phyloP scores from a whole-genome alignment of 2,888 invertebrate species.

The Pollenia griseotomentosa region DNA sequence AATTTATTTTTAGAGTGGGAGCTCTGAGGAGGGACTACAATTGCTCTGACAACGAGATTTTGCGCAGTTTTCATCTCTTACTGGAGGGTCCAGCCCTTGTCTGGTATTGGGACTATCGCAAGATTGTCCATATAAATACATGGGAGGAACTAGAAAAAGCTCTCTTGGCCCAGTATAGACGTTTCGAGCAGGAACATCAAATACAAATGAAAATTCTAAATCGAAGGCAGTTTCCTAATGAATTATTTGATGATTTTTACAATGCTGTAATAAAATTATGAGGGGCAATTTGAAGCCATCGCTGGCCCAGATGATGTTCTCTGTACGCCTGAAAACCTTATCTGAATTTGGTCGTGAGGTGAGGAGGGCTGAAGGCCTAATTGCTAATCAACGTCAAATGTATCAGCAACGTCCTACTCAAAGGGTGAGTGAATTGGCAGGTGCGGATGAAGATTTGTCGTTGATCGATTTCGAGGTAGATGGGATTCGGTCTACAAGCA shows the following conservation, averaged over 20 bases:
- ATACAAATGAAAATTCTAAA: too few species aligned
- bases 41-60: too few species aligned
- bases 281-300: constrained; percentile 15
- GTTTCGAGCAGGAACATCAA: too few species aligned
- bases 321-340: background rate
- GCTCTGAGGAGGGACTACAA: too few species aligned
- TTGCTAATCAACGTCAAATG: background rate
- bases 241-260: background rate
- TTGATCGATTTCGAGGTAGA: background rate
- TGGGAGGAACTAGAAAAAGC: background rate
- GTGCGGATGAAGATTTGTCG: background rate
- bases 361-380: constrained; percentile 3
- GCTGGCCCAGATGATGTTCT: constrained; percentile 14
- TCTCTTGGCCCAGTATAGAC: background rate
- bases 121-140: background rate
- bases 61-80: too few species aligned
- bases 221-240: too few species aligned
- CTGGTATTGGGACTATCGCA: background rate
- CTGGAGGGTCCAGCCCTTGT: background rate
- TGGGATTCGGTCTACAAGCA: background rate
- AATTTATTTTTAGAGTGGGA: too few species aligned
- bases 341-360: constrained; percentile 5
- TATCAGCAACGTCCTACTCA: background rate
- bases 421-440: background rate
- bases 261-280: constrained; percentile 14